These are phyloP conservation scores for Rhinolophus ferrumequinum DNA, from an alignment of 2,113 vertebrate genomes.

Conservation along the genomic window DNA sequence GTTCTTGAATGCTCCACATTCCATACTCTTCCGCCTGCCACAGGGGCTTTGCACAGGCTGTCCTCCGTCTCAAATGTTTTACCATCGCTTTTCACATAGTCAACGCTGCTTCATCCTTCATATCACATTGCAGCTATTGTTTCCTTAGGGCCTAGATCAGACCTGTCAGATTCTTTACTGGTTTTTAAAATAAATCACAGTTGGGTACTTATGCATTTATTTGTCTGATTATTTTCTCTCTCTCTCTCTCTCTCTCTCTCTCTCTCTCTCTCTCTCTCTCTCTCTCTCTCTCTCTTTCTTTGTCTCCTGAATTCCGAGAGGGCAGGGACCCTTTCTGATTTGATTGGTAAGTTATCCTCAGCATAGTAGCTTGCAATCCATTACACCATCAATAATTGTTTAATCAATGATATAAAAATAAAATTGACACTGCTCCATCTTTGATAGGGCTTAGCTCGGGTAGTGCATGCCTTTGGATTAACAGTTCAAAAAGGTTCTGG, in stretches of 20 bases:
- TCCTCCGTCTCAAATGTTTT: neutral
- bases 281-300: too few relatives aligned
- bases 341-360: neutral
- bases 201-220: neutral
- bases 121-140: neutral
- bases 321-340: neutral
- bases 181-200: slow-evolving; percentile 28
- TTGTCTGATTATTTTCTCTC: neutral
- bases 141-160: neutral
- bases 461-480: neutral
- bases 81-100: neutral
- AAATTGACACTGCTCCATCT: neutral
- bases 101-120: neutral
- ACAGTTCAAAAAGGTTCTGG: neutral
- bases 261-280: neutral
- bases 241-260: neutral
- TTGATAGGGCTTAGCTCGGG: neutral
- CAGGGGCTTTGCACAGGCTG: neutral
- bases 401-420: slow-evolving; percentile 8
- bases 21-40: neutral
- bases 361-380: neutral
- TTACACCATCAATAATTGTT: neutral
- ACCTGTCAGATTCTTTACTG: neutral
- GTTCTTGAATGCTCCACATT: neutral
- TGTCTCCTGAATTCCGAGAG: neutral